Conservation (phyloP, 1,140 invertebrate genomes). For the Drosophila auraria region DNA sequence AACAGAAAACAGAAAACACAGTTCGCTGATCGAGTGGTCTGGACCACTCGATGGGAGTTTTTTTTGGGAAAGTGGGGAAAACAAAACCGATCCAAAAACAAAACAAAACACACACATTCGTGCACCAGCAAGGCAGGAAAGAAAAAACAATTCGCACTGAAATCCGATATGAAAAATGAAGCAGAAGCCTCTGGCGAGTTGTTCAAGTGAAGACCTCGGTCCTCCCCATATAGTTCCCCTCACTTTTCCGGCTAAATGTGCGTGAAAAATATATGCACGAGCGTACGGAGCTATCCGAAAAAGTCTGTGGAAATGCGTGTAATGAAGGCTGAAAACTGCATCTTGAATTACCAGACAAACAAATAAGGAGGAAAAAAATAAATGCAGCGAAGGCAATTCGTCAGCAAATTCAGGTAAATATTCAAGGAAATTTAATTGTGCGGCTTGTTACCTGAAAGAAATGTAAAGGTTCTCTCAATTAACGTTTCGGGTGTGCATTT, state of each 20-base stretch:
- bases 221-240: constrained; percentile 27
- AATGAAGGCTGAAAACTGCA: constrained; percentile 61
- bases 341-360: constrained; percentile 59
- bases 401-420: neutral
- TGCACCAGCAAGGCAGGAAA: neutral
- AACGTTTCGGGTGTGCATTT: constrained; percentile 11
- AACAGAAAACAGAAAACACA: constrained; percentile 37
- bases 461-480: neutral
- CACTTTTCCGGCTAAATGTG: constrained; percentile 62
- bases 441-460: neutral
- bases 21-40: constrained; percentile 45
- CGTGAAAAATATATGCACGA: constrained; percentile 36
- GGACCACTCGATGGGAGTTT: constrained; percentile 26
- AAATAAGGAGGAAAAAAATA: constrained; percentile 12
- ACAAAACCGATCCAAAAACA: constrained; percentile 8
- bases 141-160: constrained; percentile 67
- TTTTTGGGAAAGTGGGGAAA: constrained; percentile 34
- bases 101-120: constrained; percentile 31
- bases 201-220: constrained; percentile 50
- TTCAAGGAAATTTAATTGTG: constrained; percentile 19
- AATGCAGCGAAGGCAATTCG: constrained; percentile 38
- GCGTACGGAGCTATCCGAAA: neutral
- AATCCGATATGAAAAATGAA: constrained; percentile 80
- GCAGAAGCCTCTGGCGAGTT: constrained; percentile 60
- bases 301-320: constrained; percentile 48